Evolutionary conservation across 1,140 invertebrate genomes (phyloP), one percentile per base, ranked within the genome.

Genomic region (Melitaea cinxia): DNA sequence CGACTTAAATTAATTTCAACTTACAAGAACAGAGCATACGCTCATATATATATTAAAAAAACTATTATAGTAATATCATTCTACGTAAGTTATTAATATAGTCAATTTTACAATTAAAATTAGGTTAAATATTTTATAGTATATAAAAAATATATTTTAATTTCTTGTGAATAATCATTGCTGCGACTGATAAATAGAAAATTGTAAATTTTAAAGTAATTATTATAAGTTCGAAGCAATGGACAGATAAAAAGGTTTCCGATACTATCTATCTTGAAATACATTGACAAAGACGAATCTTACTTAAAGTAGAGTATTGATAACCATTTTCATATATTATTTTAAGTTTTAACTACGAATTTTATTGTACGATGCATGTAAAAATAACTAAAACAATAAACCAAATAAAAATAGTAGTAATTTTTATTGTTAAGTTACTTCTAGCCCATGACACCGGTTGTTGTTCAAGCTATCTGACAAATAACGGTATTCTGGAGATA

Each of bases 161-260:
- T 42, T 42, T 42, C 37, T 2, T 37, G 1, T 42, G 6, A 12
- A 42, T 42, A 42, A 42, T 14, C 37, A 42, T 42, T 42, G 37
- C 37, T 42, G 17, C 37, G 37, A 42, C 37, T 42, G 37, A 42
- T 42, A 42, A 42, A 42, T 42, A 42, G 37, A 42, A 42, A 17
- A 17, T 42, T n/a, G 14, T 42, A 42, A 12, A 42, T 42, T 17
- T 17, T 17, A 42, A 42, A 19, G 9, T 42, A 42, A 17, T 17
- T 12, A 4, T 42, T 17, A 17, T 42, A 42, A 42, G 14, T 42
- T 42, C 37, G 17, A 17, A 42, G 37, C 37, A 42, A 42, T 42
- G 37, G 15, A 42, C 30, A 33, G 3, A 33, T 33, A 33, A 33
- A 10, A 33, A 26, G 24, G 12, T 10, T 33, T 33, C 9, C 9